phyloP scores from a whole-genome alignment of 2,113 vertebrate genomes.

The Herpailurus yagouaroundi region DNA sequence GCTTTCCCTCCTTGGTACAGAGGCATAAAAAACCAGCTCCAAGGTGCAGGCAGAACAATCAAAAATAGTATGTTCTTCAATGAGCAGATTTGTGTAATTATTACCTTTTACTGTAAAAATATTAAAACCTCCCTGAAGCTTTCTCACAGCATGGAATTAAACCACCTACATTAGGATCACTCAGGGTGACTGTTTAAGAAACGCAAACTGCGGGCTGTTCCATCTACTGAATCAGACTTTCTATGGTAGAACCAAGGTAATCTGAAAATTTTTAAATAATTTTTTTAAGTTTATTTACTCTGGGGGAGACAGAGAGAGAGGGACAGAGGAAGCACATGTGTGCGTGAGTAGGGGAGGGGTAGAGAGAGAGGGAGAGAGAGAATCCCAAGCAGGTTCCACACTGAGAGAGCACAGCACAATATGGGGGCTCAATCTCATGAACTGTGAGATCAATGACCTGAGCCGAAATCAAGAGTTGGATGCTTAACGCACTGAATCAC shows the following conservation, averaged over 20 bases:
- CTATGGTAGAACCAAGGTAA: background rate
- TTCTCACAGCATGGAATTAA: background rate
- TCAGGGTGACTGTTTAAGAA: background rate
- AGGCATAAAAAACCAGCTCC: background rate
- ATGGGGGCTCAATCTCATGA: too few relatives aligned
- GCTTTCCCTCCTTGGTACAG: background rate
- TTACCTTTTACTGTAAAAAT: conserved; percentile 9
- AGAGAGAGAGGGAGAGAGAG: too few relatives aligned
- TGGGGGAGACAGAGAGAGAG: too few relatives aligned
- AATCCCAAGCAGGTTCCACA: too few relatives aligned
- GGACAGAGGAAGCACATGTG: too few relatives aligned
- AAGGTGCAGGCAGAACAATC: background rate
- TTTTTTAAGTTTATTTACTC: too few relatives aligned
- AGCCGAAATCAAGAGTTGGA: too few relatives aligned
- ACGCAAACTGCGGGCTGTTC: background rate
- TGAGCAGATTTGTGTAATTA: background rate
- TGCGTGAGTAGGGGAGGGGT: too few relatives aligned
- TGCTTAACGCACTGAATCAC: too few relatives aligned
- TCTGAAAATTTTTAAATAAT: background rate
- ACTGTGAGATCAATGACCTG: too few relatives aligned
- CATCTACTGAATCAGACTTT: conserved; percentile 16
- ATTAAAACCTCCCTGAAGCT: background rate
- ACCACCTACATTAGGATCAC: background rate
- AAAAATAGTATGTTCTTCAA: background rate
- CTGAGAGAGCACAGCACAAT: too few relatives aligned